Percentiles rank a stretch among this genome's conserved stretches.
Conservation (phyloP, 2,888 invertebrate genomes). For the Caenorhabditis imperialis region DNA sequence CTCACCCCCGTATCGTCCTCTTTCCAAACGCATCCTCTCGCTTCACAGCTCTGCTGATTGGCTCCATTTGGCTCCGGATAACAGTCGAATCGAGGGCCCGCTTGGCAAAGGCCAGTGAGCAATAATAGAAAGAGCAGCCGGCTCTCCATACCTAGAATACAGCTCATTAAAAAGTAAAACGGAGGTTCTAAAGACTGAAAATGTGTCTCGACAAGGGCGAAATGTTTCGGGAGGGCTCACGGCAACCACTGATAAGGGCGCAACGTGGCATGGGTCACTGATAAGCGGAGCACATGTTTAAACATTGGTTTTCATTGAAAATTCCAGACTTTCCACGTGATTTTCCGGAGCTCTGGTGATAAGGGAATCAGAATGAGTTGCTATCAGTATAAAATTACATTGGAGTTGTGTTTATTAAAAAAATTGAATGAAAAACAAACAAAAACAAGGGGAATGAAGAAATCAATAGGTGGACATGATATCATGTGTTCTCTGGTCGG, state of each 20-base stretch:
- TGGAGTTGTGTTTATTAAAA: neutral
- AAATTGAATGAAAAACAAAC: neutral
- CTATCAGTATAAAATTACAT: no score
- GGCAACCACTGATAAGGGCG: slow-evolving; percentile 3
- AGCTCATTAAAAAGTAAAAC: no score
- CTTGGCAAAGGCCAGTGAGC: neutral
- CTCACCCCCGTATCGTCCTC: slow-evolving; percentile 32
- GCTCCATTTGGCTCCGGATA: slow-evolving; percentile 66
- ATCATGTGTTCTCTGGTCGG: slow-evolving; percentile 7
- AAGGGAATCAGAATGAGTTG: no score
- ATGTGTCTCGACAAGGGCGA: slow-evolving; percentile 20
- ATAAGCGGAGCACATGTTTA: slow-evolving; percentile 28
- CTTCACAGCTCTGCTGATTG: slow-evolving; percentile 61
- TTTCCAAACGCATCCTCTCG: slow-evolving; percentile 69
- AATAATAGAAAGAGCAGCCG: neutral
- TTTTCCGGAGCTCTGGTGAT: neutral
- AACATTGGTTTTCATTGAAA: slow-evolving; percentile 4
- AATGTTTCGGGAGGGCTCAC: slow-evolving; percentile 20
- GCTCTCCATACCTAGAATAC: no score
- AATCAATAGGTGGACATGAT: slow-evolving; percentile 5
- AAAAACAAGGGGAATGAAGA: slow-evolving; percentile 9
- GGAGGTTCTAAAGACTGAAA: neutral
- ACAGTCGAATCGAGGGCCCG: slow-evolving; percentile 65
- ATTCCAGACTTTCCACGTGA: slow-evolving; percentile 17
- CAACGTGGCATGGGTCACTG: slow-evolving; percentile 41